Percentiles rank a stretch among this genome's conserved stretches.
phyloP scores from a whole-genome alignment of 2,797 vertebrate genomes.

The Aselliscus stoliczkanus region DNA sequence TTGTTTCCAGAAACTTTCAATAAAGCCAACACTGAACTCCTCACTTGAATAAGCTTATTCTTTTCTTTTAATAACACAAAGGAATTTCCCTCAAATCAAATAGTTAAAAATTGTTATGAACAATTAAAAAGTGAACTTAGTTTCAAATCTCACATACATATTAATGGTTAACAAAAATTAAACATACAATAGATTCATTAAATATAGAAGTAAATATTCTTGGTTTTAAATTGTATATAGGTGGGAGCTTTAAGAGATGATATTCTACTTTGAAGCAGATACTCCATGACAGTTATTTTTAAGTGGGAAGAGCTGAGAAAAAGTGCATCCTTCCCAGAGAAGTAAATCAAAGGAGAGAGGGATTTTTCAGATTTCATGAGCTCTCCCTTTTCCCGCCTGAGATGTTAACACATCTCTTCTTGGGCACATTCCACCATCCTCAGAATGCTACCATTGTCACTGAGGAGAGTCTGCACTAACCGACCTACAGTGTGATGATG shows the following conservation, averaged over 20 bases:
- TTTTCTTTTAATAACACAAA: slow-evolving; percentile 46
- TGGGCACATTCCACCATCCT: not conserved
- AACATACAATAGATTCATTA: not conserved
- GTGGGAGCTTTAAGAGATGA: not conserved
- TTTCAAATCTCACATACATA: not conserved
- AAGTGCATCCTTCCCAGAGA: not conserved
- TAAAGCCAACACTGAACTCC: slow-evolving; percentile 20
- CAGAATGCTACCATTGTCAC: not conserved
- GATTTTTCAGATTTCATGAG: not conserved
- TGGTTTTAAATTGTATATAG: not conserved
- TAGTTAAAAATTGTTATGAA: slow-evolving; percentile 5
- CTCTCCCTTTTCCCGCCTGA: not conserved
- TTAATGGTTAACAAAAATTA: not conserved
- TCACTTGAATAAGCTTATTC: slow-evolving; percentile 22
- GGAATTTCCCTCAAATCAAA: slow-evolving; percentile 17
- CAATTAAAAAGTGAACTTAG: not conserved
- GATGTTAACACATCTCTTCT: not conserved
- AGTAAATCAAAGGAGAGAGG: not conserved
- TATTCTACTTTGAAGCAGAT: slow-evolving; percentile 10
- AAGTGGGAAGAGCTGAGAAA: not conserved
- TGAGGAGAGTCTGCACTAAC: not conserved
- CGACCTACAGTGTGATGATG: not conserved
- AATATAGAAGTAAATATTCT: not conserved
- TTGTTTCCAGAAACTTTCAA: slow-evolving; percentile 57
- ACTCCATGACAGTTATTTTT: not conserved